Conservation (phyloP, 2,888 invertebrate species). For the Stictocephala bisonia region DNA sequence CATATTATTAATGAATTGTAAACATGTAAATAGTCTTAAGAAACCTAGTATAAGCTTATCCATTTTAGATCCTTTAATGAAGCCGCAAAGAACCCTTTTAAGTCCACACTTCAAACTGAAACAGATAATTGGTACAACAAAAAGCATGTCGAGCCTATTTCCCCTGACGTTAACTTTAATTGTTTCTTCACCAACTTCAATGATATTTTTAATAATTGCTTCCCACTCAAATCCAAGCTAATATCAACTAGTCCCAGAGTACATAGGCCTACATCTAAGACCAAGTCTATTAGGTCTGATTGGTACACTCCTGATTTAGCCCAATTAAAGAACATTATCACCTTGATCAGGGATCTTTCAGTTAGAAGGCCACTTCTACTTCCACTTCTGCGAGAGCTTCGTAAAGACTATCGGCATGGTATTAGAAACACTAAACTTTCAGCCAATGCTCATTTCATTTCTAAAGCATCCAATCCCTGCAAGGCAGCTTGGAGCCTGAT, state of each 20-base stretch:
- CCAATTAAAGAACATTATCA: background rate
- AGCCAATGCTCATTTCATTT: background rate
- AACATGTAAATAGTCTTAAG: too few relatives aligned
- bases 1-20: too few relatives aligned
- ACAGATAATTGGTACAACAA: too few relatives aligned
- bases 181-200: background rate
- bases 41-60: constrained; percentile 7
- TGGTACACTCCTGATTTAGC: constrained; percentile 31
- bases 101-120: too few relatives aligned
- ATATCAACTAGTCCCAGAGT: background rate
- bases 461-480: constrained; percentile 15
- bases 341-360: background rate
- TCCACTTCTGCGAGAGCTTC: background rate
- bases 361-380: background rate
- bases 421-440: background rate
- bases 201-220: background rate
- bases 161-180: background rate
- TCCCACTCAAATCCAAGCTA: background rate
- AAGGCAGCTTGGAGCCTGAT: constrained; percentile 33
- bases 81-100: background rate
- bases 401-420: background rate
- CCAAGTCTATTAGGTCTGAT: background rate
- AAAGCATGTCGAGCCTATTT: too few relatives aligned
- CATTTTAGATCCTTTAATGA: background rate
- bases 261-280: background rate